Evolutionary conservation across 2,888 invertebrate species (phyloP).

Genomic region (Acrobasis consociella): DNA sequence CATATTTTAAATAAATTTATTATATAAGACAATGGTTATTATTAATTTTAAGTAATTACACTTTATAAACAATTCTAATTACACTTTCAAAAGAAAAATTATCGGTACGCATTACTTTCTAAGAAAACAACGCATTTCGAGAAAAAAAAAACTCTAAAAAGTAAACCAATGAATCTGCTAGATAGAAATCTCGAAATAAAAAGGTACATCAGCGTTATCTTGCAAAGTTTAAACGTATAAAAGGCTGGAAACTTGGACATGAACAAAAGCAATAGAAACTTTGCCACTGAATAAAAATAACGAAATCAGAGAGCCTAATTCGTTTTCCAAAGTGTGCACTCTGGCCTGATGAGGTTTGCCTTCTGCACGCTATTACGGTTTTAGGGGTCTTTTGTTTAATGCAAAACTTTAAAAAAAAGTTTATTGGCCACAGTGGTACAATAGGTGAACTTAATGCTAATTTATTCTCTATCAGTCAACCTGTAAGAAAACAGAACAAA

Average conservation of each 20-base stretch:
- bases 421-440: too few species aligned
- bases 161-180: conserved; percentile 69
- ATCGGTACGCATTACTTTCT: conserved; percentile 17
- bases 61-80: not conserved
- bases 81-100: conserved; percentile 9
- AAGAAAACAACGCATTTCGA: conserved; percentile 40
- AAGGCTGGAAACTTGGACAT: conserved; percentile 49
- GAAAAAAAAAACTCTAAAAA: conserved; percentile 53
- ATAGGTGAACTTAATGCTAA: too few species aligned
- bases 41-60: not conserved
- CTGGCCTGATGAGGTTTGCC: conserved; percentile 16
- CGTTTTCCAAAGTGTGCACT: conserved; percentile 52
- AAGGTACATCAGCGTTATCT: conserved; percentile 61
- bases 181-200: conserved; percentile 65
- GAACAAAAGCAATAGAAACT: conserved; percentile 73
- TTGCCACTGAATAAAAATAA: conserved; percentile 74
- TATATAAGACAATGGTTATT: not conserved
- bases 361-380: conserved; percentile 11
- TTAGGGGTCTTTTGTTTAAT: not conserved
- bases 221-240: conserved; percentile 51
- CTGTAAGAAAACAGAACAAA: too few species aligned
- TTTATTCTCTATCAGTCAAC: too few species aligned
- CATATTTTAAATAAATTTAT: not conserved
- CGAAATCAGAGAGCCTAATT: conserved; percentile 65
- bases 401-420: too few species aligned